phyloP scores from a whole-genome alignment of 2,797 vertebrate genomes.

The Cheirogaleus major region DNA sequence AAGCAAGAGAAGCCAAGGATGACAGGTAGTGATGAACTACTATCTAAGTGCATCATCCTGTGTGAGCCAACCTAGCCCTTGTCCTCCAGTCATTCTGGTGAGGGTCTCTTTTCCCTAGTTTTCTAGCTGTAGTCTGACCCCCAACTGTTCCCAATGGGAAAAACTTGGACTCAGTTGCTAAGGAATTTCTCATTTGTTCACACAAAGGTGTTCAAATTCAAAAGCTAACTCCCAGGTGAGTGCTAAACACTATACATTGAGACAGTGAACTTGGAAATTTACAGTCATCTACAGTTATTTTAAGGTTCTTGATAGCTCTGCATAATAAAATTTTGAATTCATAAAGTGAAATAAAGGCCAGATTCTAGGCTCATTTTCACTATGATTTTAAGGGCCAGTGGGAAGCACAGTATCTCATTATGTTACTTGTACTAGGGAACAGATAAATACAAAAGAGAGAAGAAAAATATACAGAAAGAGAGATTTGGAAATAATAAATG shows the following conservation, averaged over 20 bases:
- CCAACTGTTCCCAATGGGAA: background rate
- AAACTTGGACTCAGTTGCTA: background rate
- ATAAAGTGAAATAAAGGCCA: background rate
- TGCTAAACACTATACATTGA: background rate
- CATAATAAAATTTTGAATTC: slow-evolving; percentile 34
- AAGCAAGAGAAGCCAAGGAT: background rate
- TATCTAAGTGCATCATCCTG: fast-evolving
- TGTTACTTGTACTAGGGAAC: slow-evolving; percentile 8
- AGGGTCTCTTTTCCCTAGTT: background rate
- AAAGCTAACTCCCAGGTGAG: background rate
- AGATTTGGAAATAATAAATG: background rate
- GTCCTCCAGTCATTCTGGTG: background rate
- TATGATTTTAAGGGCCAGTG: background rate
- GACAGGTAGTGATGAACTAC: background rate
- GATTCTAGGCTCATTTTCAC: slow-evolving; percentile 33
- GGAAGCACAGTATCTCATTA: background rate
- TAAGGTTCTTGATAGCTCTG: slow-evolving; percentile 5
- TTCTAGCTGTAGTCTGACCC: background rate
- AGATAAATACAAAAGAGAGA: slow-evolving; percentile 54
- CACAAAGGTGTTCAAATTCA: background rate
- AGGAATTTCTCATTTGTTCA: background rate
- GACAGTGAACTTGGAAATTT: background rate
- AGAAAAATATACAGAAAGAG: slow-evolving; percentile 54
- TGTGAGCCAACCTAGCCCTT: too few species aligned
- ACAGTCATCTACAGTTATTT: background rate